Base-by-base conservation (phyloP, 2,797 vertebrate genomes). In the Gadopsis marmoratus region DNA sequence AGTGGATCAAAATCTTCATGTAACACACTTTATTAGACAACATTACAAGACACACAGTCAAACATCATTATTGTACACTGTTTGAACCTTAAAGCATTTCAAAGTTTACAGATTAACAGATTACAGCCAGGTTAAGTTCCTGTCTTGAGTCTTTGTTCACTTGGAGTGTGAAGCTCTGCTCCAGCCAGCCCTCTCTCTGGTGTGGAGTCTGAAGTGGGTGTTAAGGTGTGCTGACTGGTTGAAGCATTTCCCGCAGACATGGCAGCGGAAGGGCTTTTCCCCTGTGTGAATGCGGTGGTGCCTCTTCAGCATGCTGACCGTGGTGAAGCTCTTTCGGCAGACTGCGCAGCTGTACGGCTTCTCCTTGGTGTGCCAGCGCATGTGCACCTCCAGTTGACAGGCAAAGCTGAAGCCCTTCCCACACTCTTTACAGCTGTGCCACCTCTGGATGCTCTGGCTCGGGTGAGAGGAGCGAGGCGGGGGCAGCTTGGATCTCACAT, bases 351-450 rank as follows among this genome's bases (percentile, higher is more conserved):
- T 86, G 90, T 93, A 94, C 0, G 94, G 94, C 54, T 93, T 94
- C 87, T 95, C 94, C 75, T 94, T 94, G n/a, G 92, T 95, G 88
- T 95, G 94, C 92, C 92, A 93, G 59, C 94, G 93, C 92, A 92
- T 94, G 90, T 95, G 94, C 5, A 95, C 93, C 84, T 94, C 92
- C 76, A 95, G 80, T 88, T 94, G 94, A 71, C 94, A 94, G 79
- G 94, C 92, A 0, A 94, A 94, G 79, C 91, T 94, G 85, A 94
- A 94, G 71, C 90, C 82, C 64, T 94, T 94, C 4, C 94, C 93
- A 0, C 94, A 94, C 76, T 93, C 93, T 3, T 86, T 88, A 21
- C 94, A 94, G 82, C 82, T 88, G 89, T 94, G 93, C 90, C 91
- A 90, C 79, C 90, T 86, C 78, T 92, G 92, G 4, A 90, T 78